A percentile compares a stretch with the other conserved stretches of the same genome.
These are phyloP conservation scores for Pseudococcus longispinus DNA, from an alignment of 2,888 invertebrate genomes.

Conservation along the genomic window DNA sequence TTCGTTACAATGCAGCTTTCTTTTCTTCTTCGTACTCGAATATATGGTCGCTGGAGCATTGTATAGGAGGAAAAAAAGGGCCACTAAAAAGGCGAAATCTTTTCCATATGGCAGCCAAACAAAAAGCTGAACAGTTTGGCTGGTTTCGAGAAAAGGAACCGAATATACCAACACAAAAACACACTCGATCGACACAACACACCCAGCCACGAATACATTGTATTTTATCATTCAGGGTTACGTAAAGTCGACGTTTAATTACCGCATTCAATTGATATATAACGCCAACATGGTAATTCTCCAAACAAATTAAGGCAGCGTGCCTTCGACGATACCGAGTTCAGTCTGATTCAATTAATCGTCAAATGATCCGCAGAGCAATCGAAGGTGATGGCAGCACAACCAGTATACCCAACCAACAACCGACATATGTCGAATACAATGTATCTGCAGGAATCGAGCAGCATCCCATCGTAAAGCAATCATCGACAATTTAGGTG, in stretches of 20 bases:
- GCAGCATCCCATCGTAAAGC: neutral
- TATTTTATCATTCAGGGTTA: conserved; percentile 13
- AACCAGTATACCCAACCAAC: neutral
- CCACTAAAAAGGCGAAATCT: conserved; percentile 20
- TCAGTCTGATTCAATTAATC: neutral
- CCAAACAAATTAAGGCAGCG: neutral
- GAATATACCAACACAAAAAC: neutral
- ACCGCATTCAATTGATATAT: neutral
- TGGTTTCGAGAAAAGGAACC: neutral
- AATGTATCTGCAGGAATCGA: neutral
- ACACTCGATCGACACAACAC: neutral
- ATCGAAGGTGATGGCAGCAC: neutral
- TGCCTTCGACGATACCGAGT: neutral
- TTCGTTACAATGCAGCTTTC: neutral
- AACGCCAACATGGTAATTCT: neutral
- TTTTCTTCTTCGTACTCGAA: neutral
- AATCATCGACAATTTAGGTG: neutral
- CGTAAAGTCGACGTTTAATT: conserved; percentile 7
- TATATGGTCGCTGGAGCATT: neutral
- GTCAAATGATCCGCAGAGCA: neutral
- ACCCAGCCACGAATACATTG: neutral
- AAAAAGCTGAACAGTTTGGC: neutral
- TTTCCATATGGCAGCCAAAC: neutral
- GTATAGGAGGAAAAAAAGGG: neutral
- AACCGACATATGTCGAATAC: too few relatives aligned